Evolutionary conservation across 2,113 vertebrate genomes (phyloP).

Genomic region (Phainopepla nitens): DNA sequence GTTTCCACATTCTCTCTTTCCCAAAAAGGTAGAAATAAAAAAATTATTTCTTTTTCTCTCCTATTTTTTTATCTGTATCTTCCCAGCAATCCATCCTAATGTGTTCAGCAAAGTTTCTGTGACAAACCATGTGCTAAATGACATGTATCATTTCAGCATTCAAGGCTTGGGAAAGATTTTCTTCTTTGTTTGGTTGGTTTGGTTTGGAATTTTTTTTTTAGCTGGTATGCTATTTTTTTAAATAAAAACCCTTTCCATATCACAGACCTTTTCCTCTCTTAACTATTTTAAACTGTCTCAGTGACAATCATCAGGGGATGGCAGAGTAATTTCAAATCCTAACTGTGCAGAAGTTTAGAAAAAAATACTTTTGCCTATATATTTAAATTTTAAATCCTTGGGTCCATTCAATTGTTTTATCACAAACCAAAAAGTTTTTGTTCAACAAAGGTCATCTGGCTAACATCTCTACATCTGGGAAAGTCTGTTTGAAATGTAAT

Average conservation of each 20-base stretch:
- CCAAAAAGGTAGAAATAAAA: neutral
- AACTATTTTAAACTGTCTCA: neutral
- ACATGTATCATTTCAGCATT: neutral
- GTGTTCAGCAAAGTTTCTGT: neutral
- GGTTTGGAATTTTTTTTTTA: neutral
- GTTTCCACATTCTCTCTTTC: neutral
- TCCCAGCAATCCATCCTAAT: neutral
- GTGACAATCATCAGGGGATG: neutral
- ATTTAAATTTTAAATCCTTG: neutral
- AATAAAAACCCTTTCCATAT: neutral
- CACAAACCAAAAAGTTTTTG: neutral
- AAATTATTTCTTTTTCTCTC: neutral
- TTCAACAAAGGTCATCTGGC: neutral
- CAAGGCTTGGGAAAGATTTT: neutral
- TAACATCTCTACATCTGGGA: neutral
- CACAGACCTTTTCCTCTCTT: neutral
- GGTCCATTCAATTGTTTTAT: neutral
- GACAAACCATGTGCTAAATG: neutral
- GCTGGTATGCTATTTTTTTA: neutral
- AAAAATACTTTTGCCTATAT: neutral
- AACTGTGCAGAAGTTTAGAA: neutral
- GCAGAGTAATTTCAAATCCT: neutral
- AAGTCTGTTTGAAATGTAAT: neutral
- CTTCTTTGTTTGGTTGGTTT: fast-evolving
- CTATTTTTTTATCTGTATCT: neutral